Evolutionary conservation across 2,888 invertebrate genomes (phyloP), one percentile per base, ranked within the genome.

Genomic region (Caenorhabditis macrosperma): DNA sequence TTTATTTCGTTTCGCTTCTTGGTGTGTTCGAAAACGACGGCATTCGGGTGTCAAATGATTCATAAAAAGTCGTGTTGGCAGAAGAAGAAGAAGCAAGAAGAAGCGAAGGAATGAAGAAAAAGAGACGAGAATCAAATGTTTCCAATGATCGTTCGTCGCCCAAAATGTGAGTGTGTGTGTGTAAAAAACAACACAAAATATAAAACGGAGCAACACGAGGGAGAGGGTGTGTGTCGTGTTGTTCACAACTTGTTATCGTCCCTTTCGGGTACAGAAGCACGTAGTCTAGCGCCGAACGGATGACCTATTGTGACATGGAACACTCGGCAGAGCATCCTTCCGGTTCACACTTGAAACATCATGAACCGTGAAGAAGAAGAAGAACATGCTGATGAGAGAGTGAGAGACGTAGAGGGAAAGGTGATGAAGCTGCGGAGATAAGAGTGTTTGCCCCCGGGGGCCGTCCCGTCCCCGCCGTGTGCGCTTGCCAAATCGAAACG

Each of bases 11-110:
- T 60, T 60, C 41, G 50, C 57, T 17, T 50, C 41, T 20, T n/a
- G n/a, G n/a, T n/a, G n/a, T n/a, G n/a, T n/a, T 60, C 46, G 50
- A 24, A 41, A 68, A 69, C 41, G n/a, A n/a, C 60, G 69, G 60
- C 69, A 69, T 69, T 69, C 60, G 71, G 61, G 61, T 71, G 71
- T 71, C 71, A 71, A 69, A 69, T 69, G 69, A 69, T 60, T 69
- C 69, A 69, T 69, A 69, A 69, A n/a, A 69, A 69, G 60, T 50
- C 35, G 68, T 48, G 35, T 12, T 59, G 50, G 60, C 52, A 71
- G 61, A 15, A n/a, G n/a, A n/a, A 12, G 30, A 15, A 28, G 7
- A 30, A 30, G 15, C n/a, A n/a, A 71, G 61, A 15, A n/a, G n/a
- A n/a, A 12, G 30, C n/a, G n/a, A 15, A 28, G 7, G n/a, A 30